Base-by-base conservation (phyloP, 2,888 invertebrate species). In the Drosophila mercatorum region DNA sequence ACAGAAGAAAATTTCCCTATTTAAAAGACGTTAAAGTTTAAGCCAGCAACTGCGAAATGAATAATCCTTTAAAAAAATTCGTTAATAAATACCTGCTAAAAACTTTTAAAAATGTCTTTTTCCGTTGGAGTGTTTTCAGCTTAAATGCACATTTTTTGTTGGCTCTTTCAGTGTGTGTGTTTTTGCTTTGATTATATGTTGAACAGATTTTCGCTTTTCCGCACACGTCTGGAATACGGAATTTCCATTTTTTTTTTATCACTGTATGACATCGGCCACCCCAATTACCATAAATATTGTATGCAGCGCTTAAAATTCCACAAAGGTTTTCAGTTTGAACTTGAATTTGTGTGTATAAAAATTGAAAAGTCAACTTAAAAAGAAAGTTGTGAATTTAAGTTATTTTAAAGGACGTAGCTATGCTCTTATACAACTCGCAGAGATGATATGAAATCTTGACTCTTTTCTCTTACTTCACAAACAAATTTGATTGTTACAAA, bases 401-500 rank as follows among this genome's bases (percentile, higher is more conserved):
- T 26, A 38, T 38, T 38, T 26, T 4, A 40, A 47, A 41, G 28
- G 40, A 53, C 26, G 40, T 11, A 51, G 14, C 51, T 44, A 64
- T 64, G 17, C 17, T 36, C 14, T 41, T 40, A 51, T 28, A n/a
- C n/a, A 65, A 65, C 7, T 10, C 17, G 11, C 10, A 36, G 28
- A 41, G 28, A 17, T 41, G 55, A 41, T 26, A 36, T 46, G 14
- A 66, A 49, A 43, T 49, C 28, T 66, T 81, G 60, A 22, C 22
- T 44, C 26, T 41, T 78, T 63, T 44, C 26, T 41, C 51, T 10
- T 26, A 26, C 22, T 26, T 11, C 40, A 51, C 31, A 44, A 49
- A 51, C 17, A 59, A 31, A 28, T 52, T 69, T 57, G 56, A 47
- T 47, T 57, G 70, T 84, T 83, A 83, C 80, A 88, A 83, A 88